Conservation (phyloP, 2,113 vertebrate species). For the Oncorhynchus mykiss region DNA sequence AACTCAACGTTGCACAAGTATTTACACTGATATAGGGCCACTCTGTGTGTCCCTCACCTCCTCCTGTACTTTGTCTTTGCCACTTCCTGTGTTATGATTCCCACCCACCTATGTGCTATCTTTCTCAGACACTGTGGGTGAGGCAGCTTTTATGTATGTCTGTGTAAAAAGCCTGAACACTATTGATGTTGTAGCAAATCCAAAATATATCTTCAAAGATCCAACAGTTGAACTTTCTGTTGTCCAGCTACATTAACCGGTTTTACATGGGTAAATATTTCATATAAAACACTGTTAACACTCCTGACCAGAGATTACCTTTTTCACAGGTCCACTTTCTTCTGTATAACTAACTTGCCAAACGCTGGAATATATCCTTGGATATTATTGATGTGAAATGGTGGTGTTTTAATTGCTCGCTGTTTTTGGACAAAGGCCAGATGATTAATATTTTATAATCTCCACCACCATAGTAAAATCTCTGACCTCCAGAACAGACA, state of each 20-base stretch:
- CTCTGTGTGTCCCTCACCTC: conserved; percentile 20
- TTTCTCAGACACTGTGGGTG: conserved; percentile 46
- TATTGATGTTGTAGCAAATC: not conserved
- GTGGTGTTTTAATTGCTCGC: conserved; percentile 10
- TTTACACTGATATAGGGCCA: conserved; percentile 31
- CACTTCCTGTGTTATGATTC: not conserved
- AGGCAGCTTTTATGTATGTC: conserved; percentile 61
- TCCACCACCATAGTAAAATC: conserved; percentile 18
- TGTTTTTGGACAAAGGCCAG: conserved; percentile 26
- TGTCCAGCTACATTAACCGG: conserved; percentile 49
- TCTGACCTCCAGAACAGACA: conserved; percentile 2
- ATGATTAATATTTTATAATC: conserved; percentile 25
- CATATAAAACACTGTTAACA: conserved; percentile 41
- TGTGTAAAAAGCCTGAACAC: conserved; percentile 40
- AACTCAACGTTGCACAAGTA: conserved; percentile 47
- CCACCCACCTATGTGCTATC: conserved; percentile 14
- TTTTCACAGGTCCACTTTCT: conserved; percentile 28
- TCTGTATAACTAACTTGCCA: conserved; percentile 13
- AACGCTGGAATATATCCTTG: conserved; percentile 4
- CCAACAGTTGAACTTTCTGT: conserved; percentile 33
- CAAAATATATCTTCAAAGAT: not conserved
- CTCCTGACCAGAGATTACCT: conserved; percentile 14
- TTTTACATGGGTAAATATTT: conserved; percentile 44
- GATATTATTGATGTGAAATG: conserved; percentile 15
- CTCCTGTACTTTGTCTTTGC: not conserved